Evolutionary conservation across 2,888 invertebrate genomes (phyloP).

Genomic region (Ectropis crepuscularia): DNA sequence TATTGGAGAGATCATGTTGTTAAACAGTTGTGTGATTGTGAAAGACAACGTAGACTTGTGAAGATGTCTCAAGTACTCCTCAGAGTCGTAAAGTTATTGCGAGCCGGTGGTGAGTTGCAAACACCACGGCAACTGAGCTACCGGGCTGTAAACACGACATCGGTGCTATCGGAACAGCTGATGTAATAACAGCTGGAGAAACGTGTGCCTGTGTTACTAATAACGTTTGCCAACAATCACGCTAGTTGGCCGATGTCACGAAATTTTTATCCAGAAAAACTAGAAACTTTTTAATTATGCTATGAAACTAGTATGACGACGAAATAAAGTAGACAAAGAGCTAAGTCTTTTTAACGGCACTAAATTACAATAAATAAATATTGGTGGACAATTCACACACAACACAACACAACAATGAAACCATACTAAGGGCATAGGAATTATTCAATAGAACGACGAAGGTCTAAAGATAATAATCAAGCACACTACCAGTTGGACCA

Average conservation of each 20-base stretch:
- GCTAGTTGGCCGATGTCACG: conserved; percentile 3
- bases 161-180: conserved; percentile 18
- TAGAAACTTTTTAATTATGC: too few relatives aligned
- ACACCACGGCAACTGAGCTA: background rate
- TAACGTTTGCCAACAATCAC: conserved; percentile 8
- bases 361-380: too few relatives aligned
- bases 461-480: too few relatives aligned
- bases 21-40: conserved; percentile 5
- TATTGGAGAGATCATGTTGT: background rate
- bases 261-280: background rate
- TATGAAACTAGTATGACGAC: too few relatives aligned
- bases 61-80: conserved; percentile 10
- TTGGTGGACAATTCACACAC: conserved; percentile 16
- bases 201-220: conserved; percentile 9
- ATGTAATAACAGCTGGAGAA: conserved; percentile 14
- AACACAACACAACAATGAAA: too few relatives aligned
- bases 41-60: conserved; percentile 6
- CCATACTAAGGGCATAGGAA: too few relatives aligned
- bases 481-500: too few relatives aligned
- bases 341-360: too few relatives aligned
- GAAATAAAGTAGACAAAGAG: too few relatives aligned
- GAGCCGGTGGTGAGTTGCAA: background rate
- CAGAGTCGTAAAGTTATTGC: conserved; percentile 3
- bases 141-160: background rate
- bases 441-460: too few relatives aligned